Evolutionary conservation across 2,113 vertebrate genomes (phyloP).

Genomic region (Platysternon megacephalum): DNA sequence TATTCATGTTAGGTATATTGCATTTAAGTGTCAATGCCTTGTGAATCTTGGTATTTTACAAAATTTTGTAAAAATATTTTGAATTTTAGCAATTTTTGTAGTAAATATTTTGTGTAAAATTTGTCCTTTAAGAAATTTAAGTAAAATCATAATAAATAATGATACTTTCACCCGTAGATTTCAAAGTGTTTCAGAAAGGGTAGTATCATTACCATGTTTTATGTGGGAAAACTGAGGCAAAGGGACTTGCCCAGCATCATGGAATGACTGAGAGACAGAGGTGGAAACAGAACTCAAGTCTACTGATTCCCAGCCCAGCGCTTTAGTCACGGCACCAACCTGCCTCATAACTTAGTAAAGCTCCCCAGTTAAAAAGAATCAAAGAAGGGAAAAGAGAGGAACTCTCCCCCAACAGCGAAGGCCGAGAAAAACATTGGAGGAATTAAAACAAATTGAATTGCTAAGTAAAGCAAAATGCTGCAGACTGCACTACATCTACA

Average conservation of each 20-base stretch:
- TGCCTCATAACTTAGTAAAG: neutral
- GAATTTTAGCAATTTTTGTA: neutral
- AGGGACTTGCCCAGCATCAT: rapidly evolving
- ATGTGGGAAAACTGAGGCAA: too few relatives aligned
- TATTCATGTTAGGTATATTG: rapidly evolving
- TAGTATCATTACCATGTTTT: neutral
- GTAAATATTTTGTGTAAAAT: neutral
- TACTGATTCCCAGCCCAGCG: neutral
- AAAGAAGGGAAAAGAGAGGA: neutral
- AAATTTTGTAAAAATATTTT: neutral
- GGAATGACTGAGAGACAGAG: rapidly evolving
- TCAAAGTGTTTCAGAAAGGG: neutral
- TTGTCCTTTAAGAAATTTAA: neutral
- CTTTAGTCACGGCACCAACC: neutral
- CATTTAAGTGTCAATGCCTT: rapidly evolving
- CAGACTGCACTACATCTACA: neutral
- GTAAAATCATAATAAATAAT: neutral
- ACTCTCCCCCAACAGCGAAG: neutral
- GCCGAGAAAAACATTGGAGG: neutral
- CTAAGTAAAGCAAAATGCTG: neutral
- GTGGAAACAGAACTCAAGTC: neutral
- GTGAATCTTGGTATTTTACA: rapidly evolving
- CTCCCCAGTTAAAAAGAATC: neutral
- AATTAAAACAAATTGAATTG: neutral
- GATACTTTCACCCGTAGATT: rapidly evolving